Percentiles rank a stretch among this genome's conserved stretches.
These are phyloP conservation scores for Xenopus petersii DNA, from an alignment of 2,797 vertebrate species.

Conservation along the genomic window DNA sequence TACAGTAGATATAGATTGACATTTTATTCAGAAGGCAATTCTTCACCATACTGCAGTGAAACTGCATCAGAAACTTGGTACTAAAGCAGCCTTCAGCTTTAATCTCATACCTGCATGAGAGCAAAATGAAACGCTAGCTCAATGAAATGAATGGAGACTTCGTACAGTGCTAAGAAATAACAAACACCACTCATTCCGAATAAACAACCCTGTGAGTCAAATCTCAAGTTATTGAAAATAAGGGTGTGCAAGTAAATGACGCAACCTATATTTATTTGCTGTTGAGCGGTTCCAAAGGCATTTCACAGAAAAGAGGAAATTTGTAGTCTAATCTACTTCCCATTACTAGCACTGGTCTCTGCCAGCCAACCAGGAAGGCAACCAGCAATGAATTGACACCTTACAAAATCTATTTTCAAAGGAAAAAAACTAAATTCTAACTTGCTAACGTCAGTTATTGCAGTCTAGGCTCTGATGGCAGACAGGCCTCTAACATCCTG, in stretches of 20 bases:
- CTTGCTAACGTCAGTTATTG: background rate
- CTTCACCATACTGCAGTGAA: too few relatives aligned
- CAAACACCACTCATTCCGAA: background rate
- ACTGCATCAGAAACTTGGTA: too few relatives aligned
- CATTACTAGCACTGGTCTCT: background rate
- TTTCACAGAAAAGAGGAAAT: slow-evolving; percentile 46
- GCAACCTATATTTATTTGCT: slow-evolving; percentile 8
- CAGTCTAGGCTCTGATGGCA: background rate
- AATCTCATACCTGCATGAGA: too few relatives aligned
- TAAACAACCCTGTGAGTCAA: slow-evolving; percentile 13
- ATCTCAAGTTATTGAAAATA: background rate
- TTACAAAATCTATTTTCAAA: background rate
- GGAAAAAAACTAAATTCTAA: background rate
- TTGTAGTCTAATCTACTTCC: background rate
- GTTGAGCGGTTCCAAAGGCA: slow-evolving; percentile 8
- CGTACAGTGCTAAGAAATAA: background rate
- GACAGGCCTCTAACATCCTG: background rate
- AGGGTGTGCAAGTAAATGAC: slow-evolving; percentile 10
- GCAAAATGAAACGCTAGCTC: background rate
- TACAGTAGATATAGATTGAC: too few relatives aligned
- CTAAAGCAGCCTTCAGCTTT: background rate
- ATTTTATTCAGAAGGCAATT: too few relatives aligned
- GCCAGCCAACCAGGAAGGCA: slow-evolving; percentile 2
- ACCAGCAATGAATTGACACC: background rate
- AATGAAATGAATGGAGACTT: background rate